Conservation (phyloP, 1,140 invertebrate species). For the Diorhabda sublineata region DNA sequence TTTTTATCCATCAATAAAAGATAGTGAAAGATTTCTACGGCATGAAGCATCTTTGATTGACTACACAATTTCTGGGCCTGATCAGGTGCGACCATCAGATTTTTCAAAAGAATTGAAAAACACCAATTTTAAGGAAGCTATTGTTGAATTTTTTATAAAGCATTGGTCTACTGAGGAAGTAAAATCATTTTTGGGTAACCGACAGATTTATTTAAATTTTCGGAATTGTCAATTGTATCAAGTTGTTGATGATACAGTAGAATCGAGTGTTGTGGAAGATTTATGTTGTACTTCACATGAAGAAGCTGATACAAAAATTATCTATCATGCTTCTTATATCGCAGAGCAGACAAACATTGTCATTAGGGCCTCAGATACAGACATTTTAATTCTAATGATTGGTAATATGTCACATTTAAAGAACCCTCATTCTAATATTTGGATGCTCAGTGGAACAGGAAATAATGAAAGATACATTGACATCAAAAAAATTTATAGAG, state of each 20-base stretch:
- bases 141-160: conserved; percentile 26
- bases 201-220: conserved; percentile 29
- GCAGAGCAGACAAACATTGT: conserved; percentile 25
- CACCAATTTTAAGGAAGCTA: conserved; percentile 6
- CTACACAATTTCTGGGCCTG: conserved; percentile 4
- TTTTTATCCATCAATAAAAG: conserved; percentile 24
- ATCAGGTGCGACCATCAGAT: conserved; percentile 10
- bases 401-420: conserved; percentile 29
- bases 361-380: conserved; percentile 29
- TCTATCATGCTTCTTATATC: conserved; percentile 22
- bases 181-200: neutral
- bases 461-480: conserved; percentile 27
- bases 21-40: conserved; percentile 24
- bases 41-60: conserved; percentile 17
- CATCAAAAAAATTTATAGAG: conserved; percentile 18
- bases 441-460: conserved; percentile 27
- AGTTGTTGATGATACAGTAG: conserved; percentile 25
- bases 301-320: conserved; percentile 26
- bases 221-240: conserved; percentile 30
- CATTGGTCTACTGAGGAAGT: conserved; percentile 28
- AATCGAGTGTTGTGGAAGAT: conserved; percentile 28
- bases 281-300: conserved; percentile 30
- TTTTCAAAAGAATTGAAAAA: conserved; percentile 23
- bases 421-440: conserved; percentile 25
- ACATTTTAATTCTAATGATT: conserved; percentile 35